Percentiles rank a stretch among this genome's conserved stretches.
Conservation (phyloP, 2,888 invertebrate genomes). For the Drosophila rellima region DNA sequence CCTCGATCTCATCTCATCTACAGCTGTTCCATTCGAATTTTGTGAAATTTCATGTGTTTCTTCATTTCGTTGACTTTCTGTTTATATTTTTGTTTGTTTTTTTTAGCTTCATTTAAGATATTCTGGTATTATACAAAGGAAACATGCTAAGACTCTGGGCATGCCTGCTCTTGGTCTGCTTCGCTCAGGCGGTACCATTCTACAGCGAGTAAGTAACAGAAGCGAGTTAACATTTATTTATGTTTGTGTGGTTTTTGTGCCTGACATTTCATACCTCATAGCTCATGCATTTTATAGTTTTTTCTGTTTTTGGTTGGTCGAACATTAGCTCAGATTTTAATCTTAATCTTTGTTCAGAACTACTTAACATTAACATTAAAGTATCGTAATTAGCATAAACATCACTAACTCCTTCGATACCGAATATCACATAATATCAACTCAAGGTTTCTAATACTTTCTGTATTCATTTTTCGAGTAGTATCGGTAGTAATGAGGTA, state of each 20-base stretch:
- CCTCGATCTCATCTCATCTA: conserved; percentile 10
- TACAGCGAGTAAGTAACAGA: conserved; percentile 71
- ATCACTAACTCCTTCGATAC: background rate
- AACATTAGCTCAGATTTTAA: background rate
- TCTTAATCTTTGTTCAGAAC: background rate
- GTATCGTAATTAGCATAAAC: background rate
- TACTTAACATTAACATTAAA: background rate
- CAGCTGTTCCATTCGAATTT: conserved; percentile 57
- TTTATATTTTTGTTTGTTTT: conserved; percentile 17
- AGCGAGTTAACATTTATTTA: conserved; percentile 7
- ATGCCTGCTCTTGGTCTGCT: conserved; percentile 59
- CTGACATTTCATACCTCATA: conserved; percentile 15
- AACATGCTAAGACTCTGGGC: conserved; percentile 69
- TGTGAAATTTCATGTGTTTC: conserved; percentile 54
- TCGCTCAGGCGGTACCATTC: conserved; percentile 63
- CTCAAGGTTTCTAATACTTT: conserved; percentile 7
- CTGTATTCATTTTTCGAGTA: background rate
- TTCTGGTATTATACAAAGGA: conserved; percentile 23
- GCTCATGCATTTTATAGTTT: conserved; percentile 35
- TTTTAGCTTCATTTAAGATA: conserved; percentile 32
- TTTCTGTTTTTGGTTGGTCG: background rate
- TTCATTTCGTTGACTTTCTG: conserved; percentile 7
- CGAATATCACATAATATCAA: background rate
- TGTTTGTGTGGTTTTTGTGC: conserved; percentile 50
- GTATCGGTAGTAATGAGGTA: conserved; percentile 9